These are phyloP conservation scores for Crenuchus spilurus DNA, from an alignment of 2,797 vertebrate species.

Conservation along the genomic window DNA sequence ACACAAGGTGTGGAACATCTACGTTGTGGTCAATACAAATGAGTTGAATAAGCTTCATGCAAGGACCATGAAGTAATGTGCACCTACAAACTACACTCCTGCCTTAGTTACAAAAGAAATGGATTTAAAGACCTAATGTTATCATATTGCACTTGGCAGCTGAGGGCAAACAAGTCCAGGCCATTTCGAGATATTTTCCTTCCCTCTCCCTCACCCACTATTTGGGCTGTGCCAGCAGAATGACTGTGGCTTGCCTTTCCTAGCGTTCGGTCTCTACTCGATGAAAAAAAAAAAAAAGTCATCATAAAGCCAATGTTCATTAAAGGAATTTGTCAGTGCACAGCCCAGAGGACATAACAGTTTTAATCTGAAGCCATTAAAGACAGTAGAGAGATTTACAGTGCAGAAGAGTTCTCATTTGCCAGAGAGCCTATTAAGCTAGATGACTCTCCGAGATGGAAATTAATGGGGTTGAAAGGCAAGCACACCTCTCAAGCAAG, in stretches of 20 bases:
- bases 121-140: not conserved
- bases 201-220: not conserved
- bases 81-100: not conserved
- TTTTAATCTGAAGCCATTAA: constrained; percentile 83
- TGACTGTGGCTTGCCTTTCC: constrained; percentile 63
- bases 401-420: constrained; percentile 75
- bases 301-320: constrained; percentile 81
- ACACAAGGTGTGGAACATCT: not conserved
- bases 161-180: not conserved
- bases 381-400: constrained; percentile 77
- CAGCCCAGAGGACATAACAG: constrained; percentile 78
- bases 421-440: constrained; percentile 80
- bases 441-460: constrained; percentile 75
- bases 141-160: not conserved
- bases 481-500: constrained; percentile 60
- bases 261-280: constrained; percentile 69
- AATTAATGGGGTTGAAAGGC: constrained; percentile 71
- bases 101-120: not conserved
- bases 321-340: constrained; percentile 83
- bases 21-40: not conserved
- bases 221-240: constrained; percentile 53
- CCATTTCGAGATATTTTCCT: not conserved
- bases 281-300: constrained; percentile 79
- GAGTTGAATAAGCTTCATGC: not conserved
- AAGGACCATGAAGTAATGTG: too few relatives aligned